phyloP scores from a whole-genome alignment of 1,140 invertebrate species.

The Conopomorpha cramerella region DNA sequence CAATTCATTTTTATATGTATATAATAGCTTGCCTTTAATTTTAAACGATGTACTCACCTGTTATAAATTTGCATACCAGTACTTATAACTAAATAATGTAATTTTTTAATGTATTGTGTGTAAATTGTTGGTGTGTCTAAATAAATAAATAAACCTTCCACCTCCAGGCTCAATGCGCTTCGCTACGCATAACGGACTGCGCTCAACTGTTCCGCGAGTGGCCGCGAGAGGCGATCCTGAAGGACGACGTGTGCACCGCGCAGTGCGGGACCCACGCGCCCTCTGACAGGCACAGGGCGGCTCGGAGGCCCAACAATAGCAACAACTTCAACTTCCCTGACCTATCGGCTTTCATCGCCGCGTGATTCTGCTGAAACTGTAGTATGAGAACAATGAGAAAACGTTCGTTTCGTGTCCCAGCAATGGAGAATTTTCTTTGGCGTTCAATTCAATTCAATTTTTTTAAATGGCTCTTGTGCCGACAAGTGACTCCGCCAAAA shows the following conservation, averaged over 20 bases:
- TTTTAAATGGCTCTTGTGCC: no score
- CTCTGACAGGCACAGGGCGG: slow-evolving; percentile 28
- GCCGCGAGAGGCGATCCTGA: slow-evolving; percentile 77
- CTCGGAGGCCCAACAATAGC: slow-evolving; percentile 37
- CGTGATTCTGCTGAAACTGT: slow-evolving; percentile 15
- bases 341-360: slow-evolving; percentile 39
- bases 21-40: no score
- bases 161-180: slow-evolving; percentile 85
- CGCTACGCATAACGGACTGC: slow-evolving; percentile 86
- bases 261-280: slow-evolving; percentile 75
- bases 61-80: no score
- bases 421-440: not conserved
- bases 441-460: no score
- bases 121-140: no score
- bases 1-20: no score
- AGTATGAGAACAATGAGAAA: not conserved
- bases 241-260: slow-evolving; percentile 87
- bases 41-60: no score
- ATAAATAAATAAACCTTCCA: no score
- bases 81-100: no score
- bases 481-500: no score
- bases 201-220: slow-evolving; percentile 79
- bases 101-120: no score
- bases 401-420: not conserved
- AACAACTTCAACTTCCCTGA: slow-evolving; percentile 54